phyloP scores from a whole-genome alignment of 2,113 vertebrate species.

The Sisor rabdophorus region DNA sequence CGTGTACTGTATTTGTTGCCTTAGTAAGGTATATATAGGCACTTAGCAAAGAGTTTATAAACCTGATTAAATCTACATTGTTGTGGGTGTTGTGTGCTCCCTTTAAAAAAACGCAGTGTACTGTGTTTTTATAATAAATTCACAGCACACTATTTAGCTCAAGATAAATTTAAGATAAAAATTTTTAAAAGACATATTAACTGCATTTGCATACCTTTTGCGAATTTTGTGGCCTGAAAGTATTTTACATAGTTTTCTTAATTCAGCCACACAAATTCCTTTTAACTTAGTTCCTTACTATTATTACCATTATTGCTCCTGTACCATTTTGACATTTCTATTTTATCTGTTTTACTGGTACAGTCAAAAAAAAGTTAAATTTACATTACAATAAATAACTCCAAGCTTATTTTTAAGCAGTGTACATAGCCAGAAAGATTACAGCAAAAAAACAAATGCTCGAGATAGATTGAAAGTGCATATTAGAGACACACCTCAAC shows the following conservation, averaged over 20 bases:
- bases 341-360: slow-evolving; percentile 48
- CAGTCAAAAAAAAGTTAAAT: slow-evolving; percentile 49
- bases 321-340: slow-evolving; percentile 3
- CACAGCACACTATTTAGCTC: background rate
- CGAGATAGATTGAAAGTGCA: slow-evolving; percentile 30
- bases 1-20: slow-evolving; percentile 4
- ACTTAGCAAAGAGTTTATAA: background rate
- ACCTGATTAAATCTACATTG: background rate
- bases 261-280: slow-evolving; percentile 13
- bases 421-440: slow-evolving; percentile 35
- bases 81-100: background rate
- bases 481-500: slow-evolving; percentile 43
- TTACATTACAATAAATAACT: slow-evolving; percentile 47
- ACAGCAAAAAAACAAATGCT: slow-evolving; percentile 35
- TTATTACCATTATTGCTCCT: background rate
- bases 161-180: slow-evolving; percentile 5
- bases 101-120: background rate
- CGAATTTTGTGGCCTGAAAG: background rate
- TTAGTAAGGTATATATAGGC: slow-evolving; percentile 8
- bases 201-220: background rate
- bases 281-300: slow-evolving; percentile 1
- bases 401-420: slow-evolving; percentile 48
- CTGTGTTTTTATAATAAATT: slow-evolving; percentile 18
- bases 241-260: slow-evolving; percentile 19
- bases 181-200: slow-evolving; percentile 14